phyloP scores from a whole-genome alignment of 2,888 invertebrate species.

The Rhagium mordax region DNA sequence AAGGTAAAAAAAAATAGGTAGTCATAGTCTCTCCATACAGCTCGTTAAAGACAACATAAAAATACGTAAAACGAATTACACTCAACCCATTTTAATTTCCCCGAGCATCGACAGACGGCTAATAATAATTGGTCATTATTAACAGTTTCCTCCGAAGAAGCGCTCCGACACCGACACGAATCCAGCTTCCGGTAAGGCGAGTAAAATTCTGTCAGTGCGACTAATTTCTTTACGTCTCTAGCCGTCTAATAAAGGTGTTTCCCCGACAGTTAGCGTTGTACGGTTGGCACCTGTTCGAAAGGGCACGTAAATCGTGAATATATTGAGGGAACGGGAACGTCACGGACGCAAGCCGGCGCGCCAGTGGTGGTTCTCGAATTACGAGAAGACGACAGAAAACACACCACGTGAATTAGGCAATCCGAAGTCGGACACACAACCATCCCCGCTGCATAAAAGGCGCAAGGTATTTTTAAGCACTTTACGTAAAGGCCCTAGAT shows the following conservation, averaged over 20 bases:
- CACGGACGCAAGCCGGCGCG: not conserved
- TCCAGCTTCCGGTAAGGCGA: constrained; percentile 38
- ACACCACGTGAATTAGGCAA: too few species aligned
- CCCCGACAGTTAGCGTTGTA: constrained; percentile 40
- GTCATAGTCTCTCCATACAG: too few species aligned
- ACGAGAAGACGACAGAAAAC: too few species aligned
- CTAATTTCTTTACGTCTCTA: constrained; percentile 45
- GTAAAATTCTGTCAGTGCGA: constrained; percentile 42
- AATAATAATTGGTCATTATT: not conserved
- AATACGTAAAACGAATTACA: too few species aligned
- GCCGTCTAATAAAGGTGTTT: constrained; percentile 44
- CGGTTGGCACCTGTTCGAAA: constrained; percentile 52
- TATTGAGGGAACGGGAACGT: constrained; percentile 24
- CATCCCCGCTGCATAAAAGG: too few species aligned
- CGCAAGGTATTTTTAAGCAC: too few species aligned
- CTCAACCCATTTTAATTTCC: not conserved
- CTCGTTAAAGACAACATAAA: too few species aligned
- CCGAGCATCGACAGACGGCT: not conserved
- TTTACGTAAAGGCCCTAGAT: too few species aligned
- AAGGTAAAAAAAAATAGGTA: too few species aligned
- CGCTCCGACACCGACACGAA: constrained; percentile 33
- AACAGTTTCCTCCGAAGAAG: not conserved
- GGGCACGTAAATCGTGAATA: constrained; percentile 34
- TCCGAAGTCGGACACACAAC: too few species aligned
- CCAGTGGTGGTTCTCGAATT: too few species aligned